Percentiles rank a stretch among this genome's conserved stretches.
These are phyloP conservation scores for Psettodes erumei DNA, from an alignment of 2,113 vertebrate genomes.

Conservation along the genomic window DNA sequence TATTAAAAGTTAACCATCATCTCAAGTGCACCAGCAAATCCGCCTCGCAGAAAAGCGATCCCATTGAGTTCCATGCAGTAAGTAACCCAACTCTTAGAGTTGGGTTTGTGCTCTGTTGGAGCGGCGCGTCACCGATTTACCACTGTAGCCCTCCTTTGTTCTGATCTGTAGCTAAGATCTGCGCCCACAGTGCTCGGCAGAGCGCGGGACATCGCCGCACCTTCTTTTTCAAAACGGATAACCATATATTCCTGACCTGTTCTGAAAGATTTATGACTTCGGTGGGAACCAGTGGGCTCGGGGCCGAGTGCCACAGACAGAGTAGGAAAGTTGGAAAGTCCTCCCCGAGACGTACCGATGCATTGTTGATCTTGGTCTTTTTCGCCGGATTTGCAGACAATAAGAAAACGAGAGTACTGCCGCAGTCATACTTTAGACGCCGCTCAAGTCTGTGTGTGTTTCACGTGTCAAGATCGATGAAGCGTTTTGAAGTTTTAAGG, in stretches of 20 bases:
- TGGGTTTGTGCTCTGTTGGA: background rate
- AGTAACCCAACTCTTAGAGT: no score
- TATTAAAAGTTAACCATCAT: background rate
- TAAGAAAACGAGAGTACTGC: background rate
- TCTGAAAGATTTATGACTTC: background rate
- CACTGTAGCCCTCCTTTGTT: no score
- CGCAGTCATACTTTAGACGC: background rate
- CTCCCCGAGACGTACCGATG: background rate
- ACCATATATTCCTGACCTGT: background rate
- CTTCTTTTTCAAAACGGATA: background rate
- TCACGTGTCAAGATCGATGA: background rate
- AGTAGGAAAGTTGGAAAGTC: background rate
- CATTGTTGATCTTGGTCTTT: constrained; percentile 17
- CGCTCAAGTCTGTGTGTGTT: background rate
- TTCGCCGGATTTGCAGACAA: background rate
- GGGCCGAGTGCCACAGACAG: background rate
- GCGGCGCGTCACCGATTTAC: no score
- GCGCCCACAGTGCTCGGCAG: background rate
- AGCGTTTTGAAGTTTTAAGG: background rate
- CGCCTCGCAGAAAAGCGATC: background rate
- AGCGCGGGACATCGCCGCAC: background rate
- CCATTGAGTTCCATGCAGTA: background rate
- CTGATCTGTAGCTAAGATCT: no score
- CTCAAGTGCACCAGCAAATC: background rate
- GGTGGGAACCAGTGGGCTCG: background rate